Conservation (phyloP, 2,888 invertebrate species). For the Dasysyrphus albostriatus region DNA sequence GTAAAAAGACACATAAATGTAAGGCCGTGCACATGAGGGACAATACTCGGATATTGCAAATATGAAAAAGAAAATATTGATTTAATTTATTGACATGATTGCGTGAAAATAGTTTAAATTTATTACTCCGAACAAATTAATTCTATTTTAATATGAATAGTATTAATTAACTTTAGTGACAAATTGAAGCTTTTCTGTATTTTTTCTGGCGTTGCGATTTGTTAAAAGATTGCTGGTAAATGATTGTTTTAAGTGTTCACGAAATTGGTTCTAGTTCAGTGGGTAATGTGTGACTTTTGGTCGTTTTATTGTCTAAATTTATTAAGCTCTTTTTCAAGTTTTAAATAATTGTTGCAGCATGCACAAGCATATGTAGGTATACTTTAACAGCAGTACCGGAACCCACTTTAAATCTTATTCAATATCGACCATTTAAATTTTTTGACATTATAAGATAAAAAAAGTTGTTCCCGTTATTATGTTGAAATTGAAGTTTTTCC, state of each 20-base stretch:
- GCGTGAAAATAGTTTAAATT: neutral
- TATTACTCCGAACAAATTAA: neutral
- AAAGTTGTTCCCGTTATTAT: neutral
- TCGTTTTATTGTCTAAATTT: constrained; percentile 23
- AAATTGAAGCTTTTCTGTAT: constrained; percentile 10
- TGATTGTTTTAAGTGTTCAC: constrained; percentile 40
- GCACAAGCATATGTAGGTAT: neutral
- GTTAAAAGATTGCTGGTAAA: constrained; percentile 13
- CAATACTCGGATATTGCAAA: too few relatives aligned
- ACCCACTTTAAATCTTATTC: neutral
- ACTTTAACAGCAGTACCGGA: neutral
- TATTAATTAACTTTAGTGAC: neutral
- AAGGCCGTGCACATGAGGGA: too few relatives aligned
- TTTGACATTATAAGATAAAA: constrained; percentile 5
- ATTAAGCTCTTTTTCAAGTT: neutral
- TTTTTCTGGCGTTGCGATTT: neutral
- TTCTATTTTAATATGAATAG: neutral
- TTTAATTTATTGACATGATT: neutral
- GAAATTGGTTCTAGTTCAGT: constrained; percentile 60
- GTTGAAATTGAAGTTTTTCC: neutral
- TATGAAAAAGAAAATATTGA: too few relatives aligned
- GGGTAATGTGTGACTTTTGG: constrained; percentile 45
- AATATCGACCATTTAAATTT: neutral
- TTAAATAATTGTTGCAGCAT: neutral
- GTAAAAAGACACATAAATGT: too few relatives aligned